Evolutionary conservation across 1,140 invertebrate species (phyloP), one percentile per base, ranked within the genome.

Genomic region (Cyrtorhinus lividipennis): DNA sequence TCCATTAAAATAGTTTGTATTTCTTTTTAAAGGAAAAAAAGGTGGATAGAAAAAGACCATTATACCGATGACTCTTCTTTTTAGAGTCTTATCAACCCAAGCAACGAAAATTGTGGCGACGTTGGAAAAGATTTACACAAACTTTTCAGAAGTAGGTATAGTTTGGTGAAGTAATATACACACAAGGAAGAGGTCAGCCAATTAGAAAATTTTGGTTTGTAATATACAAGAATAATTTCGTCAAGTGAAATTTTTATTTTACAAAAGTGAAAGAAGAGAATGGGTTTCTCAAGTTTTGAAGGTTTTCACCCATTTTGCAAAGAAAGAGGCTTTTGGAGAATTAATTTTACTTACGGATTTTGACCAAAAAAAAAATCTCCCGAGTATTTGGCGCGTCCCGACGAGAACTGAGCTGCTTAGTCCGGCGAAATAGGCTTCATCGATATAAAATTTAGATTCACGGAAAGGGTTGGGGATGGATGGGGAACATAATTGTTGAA

Each of bases 401-500:
- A 8, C 15, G 59, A 30, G 10, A n/a, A 10, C 26, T 38, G 24
- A 12, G 45, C 18, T 15, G 44, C 22, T 48, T 48, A 3, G 56
- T n/a, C 8, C n/a, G n/a, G n/a, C n/a, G 48, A 13, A 10, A 20
- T 22, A 10, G 20, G 18, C 48, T 53, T 53, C 48, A 15, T 53
- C 5, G 48, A 53, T 10, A 22, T 10, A 15, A 53, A 53, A 53
- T 53, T 53, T 53, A 15, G 48, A 53, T 5, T 10, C 48, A 53
- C 48, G 48, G 20, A 53, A 8, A 18, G 22, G 62, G 53, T 18
- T 46, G 15, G 46, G 62, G 26, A 24, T 63, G 25, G n/a, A n/a
- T 58, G 27, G 53, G 44, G n/a, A 62, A 24, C 13, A 20, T 20
- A 53, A 63, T 46, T 46, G 48, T 56, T 57, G 61, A 64, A n/a